phyloP scores from a whole-genome alignment of 2,888 invertebrate genomes.

The Ectemnius lituratus region DNA sequence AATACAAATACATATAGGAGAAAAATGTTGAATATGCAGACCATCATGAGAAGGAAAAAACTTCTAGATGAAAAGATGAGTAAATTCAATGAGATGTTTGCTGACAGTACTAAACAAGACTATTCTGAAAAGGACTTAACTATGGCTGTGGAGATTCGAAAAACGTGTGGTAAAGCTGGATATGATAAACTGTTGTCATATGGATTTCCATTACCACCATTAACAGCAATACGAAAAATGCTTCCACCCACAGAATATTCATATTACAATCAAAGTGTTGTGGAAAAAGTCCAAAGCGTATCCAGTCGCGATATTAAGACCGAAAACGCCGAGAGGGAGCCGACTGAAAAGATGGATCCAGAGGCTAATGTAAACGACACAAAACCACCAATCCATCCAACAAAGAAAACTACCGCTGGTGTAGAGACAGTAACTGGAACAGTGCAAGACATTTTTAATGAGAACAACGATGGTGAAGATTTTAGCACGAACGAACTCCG shows the following conservation, averaged over 20 bases:
- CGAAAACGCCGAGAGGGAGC: slow-evolving; percentile 1
- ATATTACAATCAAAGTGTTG: slow-evolving; percentile 36
- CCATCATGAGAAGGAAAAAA: slow-evolving; percentile 65
- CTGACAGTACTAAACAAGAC: slow-evolving; percentile 54
- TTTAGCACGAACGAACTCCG: slow-evolving; percentile 63
- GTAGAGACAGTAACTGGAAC: slow-evolving; percentile 67
- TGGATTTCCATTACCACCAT: slow-evolving; percentile 67
- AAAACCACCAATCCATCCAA: slow-evolving; percentile 10
- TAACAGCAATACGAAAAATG: slow-evolving; percentile 52
- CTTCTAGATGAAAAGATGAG: slow-evolving; percentile 62
- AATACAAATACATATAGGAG: slow-evolving; percentile 70
- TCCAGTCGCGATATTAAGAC: slow-evolving; percentile 16
- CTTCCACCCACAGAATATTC: slow-evolving; percentile 34
- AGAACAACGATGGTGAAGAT: slow-evolving; percentile 70
- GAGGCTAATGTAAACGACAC: slow-evolving; percentile 26
- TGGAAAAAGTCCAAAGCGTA: slow-evolving; percentile 6
- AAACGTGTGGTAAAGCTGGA: slow-evolving; percentile 62
- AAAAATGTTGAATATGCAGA: slow-evolving; percentile 71
- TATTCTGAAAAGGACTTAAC: slow-evolving; percentile 62
- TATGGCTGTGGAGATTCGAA: slow-evolving; percentile 63
- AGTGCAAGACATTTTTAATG: slow-evolving; percentile 74
- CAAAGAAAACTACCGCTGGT: slow-evolving; percentile 34
- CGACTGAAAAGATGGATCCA: slow-evolving; percentile 16
- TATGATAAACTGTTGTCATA: slow-evolving; percentile 65
- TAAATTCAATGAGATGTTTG: slow-evolving; percentile 59